Evolutionary conservation across 2,888 invertebrate species (phyloP), one percentile per base, ranked within the genome.

Genomic region (Caenorhabditis sp.): DNA sequence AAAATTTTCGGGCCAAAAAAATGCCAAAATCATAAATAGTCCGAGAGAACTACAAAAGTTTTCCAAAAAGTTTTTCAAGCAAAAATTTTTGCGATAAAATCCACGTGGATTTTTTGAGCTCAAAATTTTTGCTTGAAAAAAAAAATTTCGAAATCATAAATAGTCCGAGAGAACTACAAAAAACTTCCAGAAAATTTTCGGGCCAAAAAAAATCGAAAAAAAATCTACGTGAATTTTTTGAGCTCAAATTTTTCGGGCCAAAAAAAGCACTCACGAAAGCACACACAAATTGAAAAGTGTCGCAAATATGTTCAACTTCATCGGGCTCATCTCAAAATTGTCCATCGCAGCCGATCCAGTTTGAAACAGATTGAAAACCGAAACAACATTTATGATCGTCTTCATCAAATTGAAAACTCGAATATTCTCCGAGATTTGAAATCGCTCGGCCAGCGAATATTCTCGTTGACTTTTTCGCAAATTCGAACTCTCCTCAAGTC

Each of bases 401-500:
- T 76, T 76, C 68, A 76, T 63, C 8, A 66, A 64, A 68, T 71
- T 62, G 23, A 75, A 64, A 23, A 71, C 68, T n/a, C 76, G 43
- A 21, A 76, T 71, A 50, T 76, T 76, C 31, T 76, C 76, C 1
- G 76, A 70, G 4, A 76, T 76, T 27, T 76, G 76, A 53, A 71
- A 76, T 24, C 73, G 43, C 36, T 74, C 69, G 6, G 65, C 68
- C 60, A 69, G 43, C 12, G 73, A 62, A 51, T 74, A 74, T 26
- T 69, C 69, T 51, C 54, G 27, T 27, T 66, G 65, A 53, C 73
- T 74, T 57, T 74, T 74, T 26, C 74, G 31, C n/a, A 74, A 43
- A 74, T 74, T 74, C 1, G 74, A 69, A 31, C 74, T 74, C 24
- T 74, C 74, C 6, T 69, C 36, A 8, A 74, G 58, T 21, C 66